These are phyloP conservation scores for Parazoanthus darwini DNA, from an alignment of 92 coral and sea anemone genomes.

Conservation along the genomic window DNA sequence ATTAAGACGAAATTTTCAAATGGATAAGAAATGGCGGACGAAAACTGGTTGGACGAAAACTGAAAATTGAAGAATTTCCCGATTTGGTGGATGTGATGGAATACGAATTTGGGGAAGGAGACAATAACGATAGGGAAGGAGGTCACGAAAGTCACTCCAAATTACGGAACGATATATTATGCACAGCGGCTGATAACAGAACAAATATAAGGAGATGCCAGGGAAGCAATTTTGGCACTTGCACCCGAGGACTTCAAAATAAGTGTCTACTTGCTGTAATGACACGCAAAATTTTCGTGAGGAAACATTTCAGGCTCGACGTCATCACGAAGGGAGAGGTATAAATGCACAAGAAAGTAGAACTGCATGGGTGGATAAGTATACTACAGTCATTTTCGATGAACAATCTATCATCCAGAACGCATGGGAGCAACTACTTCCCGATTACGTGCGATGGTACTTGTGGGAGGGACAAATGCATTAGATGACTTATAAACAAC, in stretches of 20 bases:
- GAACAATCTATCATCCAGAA: slow-evolving; percentile 9
- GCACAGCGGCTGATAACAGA: slow-evolving; percentile 52
- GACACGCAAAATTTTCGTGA: slow-evolving; percentile 51
- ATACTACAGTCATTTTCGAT: slow-evolving; percentile 47
- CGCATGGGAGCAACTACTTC: slow-evolving; percentile 48
- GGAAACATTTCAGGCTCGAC: slow-evolving; percentile 54
- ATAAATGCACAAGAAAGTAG: not conserved
- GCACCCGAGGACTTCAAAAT: slow-evolving; percentile 44
- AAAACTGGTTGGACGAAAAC: slow-evolving; percentile 9
- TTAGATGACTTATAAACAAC: slow-evolving; percentile 43
- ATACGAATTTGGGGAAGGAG: slow-evolving; percentile 52
- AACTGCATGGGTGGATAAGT: slow-evolving; percentile 56
- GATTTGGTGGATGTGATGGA: slow-evolving; percentile 44
- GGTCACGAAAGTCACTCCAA: slow-evolving; percentile 59
- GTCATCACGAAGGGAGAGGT: slow-evolving; percentile 54
- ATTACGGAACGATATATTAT: slow-evolving; percentile 46
- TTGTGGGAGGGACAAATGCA: slow-evolving; percentile 35
- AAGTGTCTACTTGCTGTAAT: slow-evolving; percentile 52
- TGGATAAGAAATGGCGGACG: slow-evolving; percentile 42
- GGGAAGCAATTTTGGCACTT: slow-evolving; percentile 53
- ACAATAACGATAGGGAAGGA: slow-evolving; percentile 45
- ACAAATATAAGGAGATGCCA: slow-evolving; percentile 54
- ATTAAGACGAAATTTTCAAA: slow-evolving; percentile 17
- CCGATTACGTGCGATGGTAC: slow-evolving; percentile 56
- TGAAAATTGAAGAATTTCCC: slow-evolving; percentile 54